Conservation (phyloP, 2,113 vertebrate genomes). For the Triplophysa rosa region DNA sequence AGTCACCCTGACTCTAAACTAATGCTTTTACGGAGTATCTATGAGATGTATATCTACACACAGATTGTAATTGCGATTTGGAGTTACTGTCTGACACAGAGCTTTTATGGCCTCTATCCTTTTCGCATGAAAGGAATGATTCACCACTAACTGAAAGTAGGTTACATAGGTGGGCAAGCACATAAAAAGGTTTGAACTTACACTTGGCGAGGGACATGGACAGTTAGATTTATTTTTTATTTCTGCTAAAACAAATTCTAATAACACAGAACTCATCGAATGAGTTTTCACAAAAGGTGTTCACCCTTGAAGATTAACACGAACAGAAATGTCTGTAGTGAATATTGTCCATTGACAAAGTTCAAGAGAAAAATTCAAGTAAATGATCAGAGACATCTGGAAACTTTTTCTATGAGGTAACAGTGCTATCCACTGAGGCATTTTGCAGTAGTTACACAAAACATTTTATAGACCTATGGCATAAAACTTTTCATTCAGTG, state of each 20-base stretch:
- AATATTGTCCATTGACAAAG: no score
- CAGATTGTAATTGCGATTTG: slow-evolving; percentile 39
- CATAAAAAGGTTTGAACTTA: background rate
- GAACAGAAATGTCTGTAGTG: no score
- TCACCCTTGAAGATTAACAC: background rate
- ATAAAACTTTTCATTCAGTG: no score
- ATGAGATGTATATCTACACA: slow-evolving; percentile 7
- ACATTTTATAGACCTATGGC: no score
- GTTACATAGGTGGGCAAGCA: background rate
- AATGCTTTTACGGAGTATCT: slow-evolving; percentile 35
- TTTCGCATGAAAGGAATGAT: slow-evolving; percentile 27
- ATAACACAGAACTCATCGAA: background rate
- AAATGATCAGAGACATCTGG: no score
- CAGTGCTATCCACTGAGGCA: no score
- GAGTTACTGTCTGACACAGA: slow-evolving; percentile 28
- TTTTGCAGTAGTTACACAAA: no score
- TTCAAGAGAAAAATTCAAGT: no score
- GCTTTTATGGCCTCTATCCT: slow-evolving; percentile 7
- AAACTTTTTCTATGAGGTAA: no score
- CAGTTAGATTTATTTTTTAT: background rate
- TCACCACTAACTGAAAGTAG: slow-evolving; percentile 7
- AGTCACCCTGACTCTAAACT: slow-evolving; percentile 16
- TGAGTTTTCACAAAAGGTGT: background rate
- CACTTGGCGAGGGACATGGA: background rate
- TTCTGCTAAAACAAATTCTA: background rate